Evolutionary conservation across 1,140 invertebrate genomes (phyloP).

Genomic region (Philopotamus ludificatus): DNA sequence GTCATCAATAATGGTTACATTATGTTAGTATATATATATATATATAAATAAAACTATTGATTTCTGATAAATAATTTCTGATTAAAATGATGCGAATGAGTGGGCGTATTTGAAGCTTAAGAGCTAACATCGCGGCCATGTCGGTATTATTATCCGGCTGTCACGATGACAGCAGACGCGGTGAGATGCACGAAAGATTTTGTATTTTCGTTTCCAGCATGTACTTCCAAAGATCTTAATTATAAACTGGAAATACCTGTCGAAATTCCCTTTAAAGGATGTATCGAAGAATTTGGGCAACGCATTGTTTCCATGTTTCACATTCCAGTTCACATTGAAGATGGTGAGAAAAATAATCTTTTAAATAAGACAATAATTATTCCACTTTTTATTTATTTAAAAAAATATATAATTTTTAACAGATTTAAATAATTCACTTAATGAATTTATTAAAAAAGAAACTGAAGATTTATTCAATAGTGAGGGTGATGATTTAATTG

Average conservation of each 20-base stretch:
- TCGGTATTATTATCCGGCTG: too few species aligned
- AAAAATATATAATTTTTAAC: too few species aligned
- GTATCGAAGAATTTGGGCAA: slow-evolving; percentile 64
- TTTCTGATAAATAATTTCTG: too few species aligned
- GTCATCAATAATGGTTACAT: too few species aligned
- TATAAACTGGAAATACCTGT: slow-evolving; percentile 63
- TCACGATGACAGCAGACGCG: slow-evolving; percentile 44
- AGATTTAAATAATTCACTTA: slow-evolving; percentile 57
- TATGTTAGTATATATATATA: too few species aligned
- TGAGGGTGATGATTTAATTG: slow-evolving; percentile 56
- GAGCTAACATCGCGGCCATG: too few species aligned
- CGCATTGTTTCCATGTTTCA: slow-evolving; percentile 68
- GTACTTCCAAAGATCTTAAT: slow-evolving; percentile 56
- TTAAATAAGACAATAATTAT: slow-evolving; percentile 14
- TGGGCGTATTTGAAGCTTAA: too few species aligned
- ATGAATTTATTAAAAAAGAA: slow-evolving; percentile 53
- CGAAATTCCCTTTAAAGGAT: slow-evolving; percentile 57
- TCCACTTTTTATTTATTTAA: background rate
- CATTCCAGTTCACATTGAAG: slow-evolving; percentile 68
- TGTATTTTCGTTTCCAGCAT: slow-evolving; percentile 60
- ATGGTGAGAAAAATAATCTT: slow-evolving; percentile 46
- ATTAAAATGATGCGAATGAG: too few species aligned
- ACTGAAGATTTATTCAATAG: slow-evolving; percentile 59
- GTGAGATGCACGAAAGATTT: slow-evolving; percentile 55
- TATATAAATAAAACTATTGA: too few species aligned